phyloP scores from a whole-genome alignment of 1,140 invertebrate genomes.

The Fopius arisanus region DNA sequence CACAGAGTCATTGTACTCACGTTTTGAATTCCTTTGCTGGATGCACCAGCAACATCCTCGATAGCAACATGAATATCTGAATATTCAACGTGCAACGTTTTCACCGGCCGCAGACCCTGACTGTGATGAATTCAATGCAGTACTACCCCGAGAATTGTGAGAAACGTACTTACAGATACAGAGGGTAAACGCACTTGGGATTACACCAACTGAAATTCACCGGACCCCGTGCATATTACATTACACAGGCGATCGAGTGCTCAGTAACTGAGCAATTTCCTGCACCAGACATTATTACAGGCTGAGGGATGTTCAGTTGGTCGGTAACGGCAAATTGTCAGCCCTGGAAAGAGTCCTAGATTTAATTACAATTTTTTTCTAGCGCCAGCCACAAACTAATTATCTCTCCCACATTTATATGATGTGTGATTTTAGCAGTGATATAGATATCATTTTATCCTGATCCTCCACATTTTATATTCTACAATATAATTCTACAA shows the following conservation, averaged over 20 bases:
- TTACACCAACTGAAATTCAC: not conserved
- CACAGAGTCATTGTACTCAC: not conserved
- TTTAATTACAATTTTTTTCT: no score
- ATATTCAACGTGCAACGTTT: constrained; percentile 26
- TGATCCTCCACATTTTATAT: no score
- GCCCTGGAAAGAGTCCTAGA: not conserved
- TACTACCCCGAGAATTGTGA: not conserved
- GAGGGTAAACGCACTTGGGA: not conserved
- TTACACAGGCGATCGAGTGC: not conserved
- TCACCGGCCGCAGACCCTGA: not conserved
- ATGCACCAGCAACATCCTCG: not conserved
- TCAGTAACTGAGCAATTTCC: not conserved
- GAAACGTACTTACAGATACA: not conserved
- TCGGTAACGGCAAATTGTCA: not conserved
- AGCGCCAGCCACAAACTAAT: no score
- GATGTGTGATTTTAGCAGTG: no score
- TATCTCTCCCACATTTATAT: no score
- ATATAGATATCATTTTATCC: no score
- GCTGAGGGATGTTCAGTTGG: not conserved
- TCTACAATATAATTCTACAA: no score
- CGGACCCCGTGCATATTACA: not conserved
- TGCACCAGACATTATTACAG: not conserved
- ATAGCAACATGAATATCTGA: constrained; percentile 33
- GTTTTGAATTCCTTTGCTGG: constrained; percentile 16
- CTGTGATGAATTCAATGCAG: not conserved